phyloP scores from a whole-genome alignment of 1,140 invertebrate species.

The Saxidomus purpurata region DNA sequence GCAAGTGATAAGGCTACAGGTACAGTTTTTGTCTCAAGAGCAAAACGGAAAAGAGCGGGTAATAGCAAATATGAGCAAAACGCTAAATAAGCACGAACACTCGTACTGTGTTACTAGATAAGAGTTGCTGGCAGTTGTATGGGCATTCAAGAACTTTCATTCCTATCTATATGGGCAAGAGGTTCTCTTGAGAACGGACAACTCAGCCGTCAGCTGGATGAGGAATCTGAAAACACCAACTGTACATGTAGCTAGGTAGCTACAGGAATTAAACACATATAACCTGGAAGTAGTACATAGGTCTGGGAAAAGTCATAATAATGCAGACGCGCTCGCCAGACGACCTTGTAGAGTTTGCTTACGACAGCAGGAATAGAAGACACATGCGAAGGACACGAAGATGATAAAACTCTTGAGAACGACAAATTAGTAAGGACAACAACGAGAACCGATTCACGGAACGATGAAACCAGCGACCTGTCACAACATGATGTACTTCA shows the following conservation, averaged over 20 bases:
- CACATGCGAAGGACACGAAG: neutral
- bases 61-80: conserved; percentile 70
- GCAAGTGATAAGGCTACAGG: conserved; percentile 71
- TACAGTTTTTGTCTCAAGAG: conserved; percentile 72
- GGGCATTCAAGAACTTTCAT: conserved; percentile 63
- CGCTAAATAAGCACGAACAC: conserved; percentile 82
- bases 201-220: conserved; percentile 74
- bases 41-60: conserved; percentile 63
- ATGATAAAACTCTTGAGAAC: neutral
- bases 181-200: conserved; percentile 72
- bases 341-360: conserved; percentile 41
- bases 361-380: conserved; percentile 26
- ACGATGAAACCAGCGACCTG: neutral
- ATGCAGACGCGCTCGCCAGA: conserved; percentile 75
- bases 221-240: conserved; percentile 49
- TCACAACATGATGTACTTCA: neutral
- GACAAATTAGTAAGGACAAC: neutral
- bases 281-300: conserved; percentile 70
- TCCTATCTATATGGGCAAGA: conserved; percentile 69
- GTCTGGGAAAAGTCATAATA: conserved; percentile 68
- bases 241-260: conserved; percentile 75
- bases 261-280: conserved; percentile 71
- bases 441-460: neutral
- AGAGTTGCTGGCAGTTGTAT: conserved; percentile 70
- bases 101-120: conserved; percentile 85